These are phyloP conservation scores for Anolis apletophallus DNA, from an alignment of 2,797 vertebrate genomes.

Conservation along the genomic window DNA sequence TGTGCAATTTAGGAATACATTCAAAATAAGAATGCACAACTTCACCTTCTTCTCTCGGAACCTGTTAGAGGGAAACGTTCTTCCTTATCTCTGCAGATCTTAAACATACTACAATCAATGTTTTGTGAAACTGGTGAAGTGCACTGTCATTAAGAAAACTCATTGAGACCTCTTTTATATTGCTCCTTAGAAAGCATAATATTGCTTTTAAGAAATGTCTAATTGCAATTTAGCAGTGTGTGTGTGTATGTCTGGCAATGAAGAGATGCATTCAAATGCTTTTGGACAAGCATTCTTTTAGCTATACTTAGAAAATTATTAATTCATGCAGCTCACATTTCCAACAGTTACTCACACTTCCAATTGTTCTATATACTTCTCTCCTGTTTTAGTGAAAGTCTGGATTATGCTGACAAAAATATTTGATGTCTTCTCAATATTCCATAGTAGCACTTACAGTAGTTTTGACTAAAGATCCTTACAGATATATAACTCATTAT, in stretches of 20 bases:
- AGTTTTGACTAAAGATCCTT: not conserved
- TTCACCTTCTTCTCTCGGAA: not conserved
- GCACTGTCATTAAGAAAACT: constrained; percentile 19
- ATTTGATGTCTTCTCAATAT: not conserved
- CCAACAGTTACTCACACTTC: not conserved
- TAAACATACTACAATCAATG: not conserved
- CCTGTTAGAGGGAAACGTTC: not conserved
- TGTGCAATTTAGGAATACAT: not conserved
- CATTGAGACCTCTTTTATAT: not conserved
- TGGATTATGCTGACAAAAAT: not conserved
- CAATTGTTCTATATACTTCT: not conserved
- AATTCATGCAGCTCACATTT: not conserved
- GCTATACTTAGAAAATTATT: not conserved
- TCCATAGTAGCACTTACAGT: not conserved
- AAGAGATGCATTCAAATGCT: constrained; percentile 4
- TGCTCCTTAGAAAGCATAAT: not conserved
- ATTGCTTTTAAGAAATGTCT: not conserved
- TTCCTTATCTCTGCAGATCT: constrained; percentile 3
- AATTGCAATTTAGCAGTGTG: not conserved
- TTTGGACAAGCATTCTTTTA: not conserved
- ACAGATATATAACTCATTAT: not conserved
- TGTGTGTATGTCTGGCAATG: not conserved
- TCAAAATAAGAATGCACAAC: not conserved
- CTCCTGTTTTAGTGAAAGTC: not conserved
- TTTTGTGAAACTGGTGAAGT: constrained; percentile 19